Base-by-base conservation (phyloP, 2,113 vertebrate species). In the Uria aalge region DNA sequence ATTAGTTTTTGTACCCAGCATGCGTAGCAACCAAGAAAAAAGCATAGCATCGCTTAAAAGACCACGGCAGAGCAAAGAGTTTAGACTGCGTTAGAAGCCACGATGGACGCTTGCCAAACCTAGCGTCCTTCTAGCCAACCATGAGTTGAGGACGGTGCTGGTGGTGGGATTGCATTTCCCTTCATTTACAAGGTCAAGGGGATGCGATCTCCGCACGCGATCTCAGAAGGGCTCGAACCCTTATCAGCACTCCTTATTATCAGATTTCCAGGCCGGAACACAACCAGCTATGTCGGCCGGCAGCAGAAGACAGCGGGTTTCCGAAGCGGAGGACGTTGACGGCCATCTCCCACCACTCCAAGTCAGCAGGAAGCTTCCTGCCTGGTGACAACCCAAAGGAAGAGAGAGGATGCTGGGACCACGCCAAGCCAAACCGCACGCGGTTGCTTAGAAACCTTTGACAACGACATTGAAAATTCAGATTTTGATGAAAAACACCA, bases 101-200 rank as follows among this genome's bases (percentile, higher is more conserved):
- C 4, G 2, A 12, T 5, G 74, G 72, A 38, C 6, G 4, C 4
- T 9, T 5, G 83, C 57, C 86, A 32, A 77, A 26, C 41, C 24
- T 12, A 15, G 32, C 47, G 21, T 48, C 47, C 21, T 34, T 21
- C 34, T 19, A 15, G 34, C 24, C 1, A 5, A 23, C 38, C n/a
- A 0, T 0, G 9, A n/a, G 24, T 0, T 5, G 67, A 71, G 15
- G 48, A 14, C 12, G 5, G 26, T 0, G 40, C 19, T 6, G 52
- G 15, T 15, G 6, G 4, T 6, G 21, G 10, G 21, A 53, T 14
- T 55, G 30, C 11, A 2, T 13, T 21, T 34, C 57, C 14, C 9
- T 4, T 17, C 3, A 5, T 18, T 56, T 7, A 29, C 30, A 30
- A 45, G 32, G n/a, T 38, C 40, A 17, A 21, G 3, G 22, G 23